phyloP scores from a whole-genome alignment of 2,113 vertebrate genomes.

The Perca fluviatilis region DNA sequence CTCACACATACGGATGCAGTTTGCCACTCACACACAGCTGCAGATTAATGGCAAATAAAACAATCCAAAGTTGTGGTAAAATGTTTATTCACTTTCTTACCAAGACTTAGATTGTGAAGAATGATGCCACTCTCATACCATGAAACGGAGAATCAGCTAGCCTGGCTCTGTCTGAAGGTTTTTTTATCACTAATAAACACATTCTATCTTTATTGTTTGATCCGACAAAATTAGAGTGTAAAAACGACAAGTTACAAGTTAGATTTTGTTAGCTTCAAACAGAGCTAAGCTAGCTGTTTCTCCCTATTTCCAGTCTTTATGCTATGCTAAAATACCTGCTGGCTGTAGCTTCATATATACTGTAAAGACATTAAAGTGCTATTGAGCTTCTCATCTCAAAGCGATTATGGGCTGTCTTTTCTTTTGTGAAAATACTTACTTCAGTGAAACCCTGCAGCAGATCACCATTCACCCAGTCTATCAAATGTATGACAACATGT shows the following conservation, averaged over 20 bases:
- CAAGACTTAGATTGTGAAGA: too few relatives aligned
- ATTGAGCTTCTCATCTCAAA: not conserved
- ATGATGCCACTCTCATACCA: too few relatives aligned
- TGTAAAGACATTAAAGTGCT: not conserved
- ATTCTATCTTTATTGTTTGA: not conserved
- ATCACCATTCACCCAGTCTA: too few relatives aligned
- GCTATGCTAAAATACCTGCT: not conserved
- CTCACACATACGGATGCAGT: not conserved
- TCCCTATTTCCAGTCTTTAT: too few relatives aligned
- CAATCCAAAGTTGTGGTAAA: too few relatives aligned
- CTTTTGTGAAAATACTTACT: too few relatives aligned
- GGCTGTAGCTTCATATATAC: not conserved
- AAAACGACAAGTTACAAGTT: not conserved
- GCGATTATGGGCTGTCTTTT: too few relatives aligned
- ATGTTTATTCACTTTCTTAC: too few relatives aligned
- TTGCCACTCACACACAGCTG: not conserved
- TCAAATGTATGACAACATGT: too few relatives aligned
- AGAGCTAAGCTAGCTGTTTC: not conserved
- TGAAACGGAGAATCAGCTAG: not conserved
- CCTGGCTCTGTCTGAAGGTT: not conserved
- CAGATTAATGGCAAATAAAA: not conserved
- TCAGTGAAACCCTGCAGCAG: too few relatives aligned
- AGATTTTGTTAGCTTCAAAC: too few relatives aligned
- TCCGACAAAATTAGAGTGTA: not conserved
- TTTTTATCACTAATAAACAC: not conserved